A percentile compares a stretch with the other conserved stretches of the same genome.
Conservation (phyloP, 2,113 vertebrate species). For the Callaeas wilsoni region DNA sequence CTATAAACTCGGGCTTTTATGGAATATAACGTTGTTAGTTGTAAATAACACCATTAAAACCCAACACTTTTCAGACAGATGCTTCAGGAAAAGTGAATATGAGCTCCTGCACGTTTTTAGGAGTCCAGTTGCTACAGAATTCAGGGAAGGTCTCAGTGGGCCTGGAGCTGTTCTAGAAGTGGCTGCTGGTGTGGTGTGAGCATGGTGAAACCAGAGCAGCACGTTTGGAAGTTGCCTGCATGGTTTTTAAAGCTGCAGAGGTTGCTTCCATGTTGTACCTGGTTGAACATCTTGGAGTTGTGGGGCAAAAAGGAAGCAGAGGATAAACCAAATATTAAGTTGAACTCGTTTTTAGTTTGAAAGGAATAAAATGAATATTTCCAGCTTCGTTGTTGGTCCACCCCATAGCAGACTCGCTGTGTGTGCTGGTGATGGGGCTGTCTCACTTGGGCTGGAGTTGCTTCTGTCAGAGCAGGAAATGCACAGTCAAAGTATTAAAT, state of each 20-base stretch:
- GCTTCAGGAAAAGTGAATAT: not conserved
- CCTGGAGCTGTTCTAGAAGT: not conserved
- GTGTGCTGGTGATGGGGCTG: not conserved
- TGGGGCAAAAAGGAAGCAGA: not conserved
- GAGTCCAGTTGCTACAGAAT: not conserved
- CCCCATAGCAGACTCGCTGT: accelerated
- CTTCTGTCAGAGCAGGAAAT: not conserved
- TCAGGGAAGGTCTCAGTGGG: not conserved
- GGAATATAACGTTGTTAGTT: not conserved
- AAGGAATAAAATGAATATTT: not conserved
- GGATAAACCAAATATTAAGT: not conserved
- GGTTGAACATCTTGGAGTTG: not conserved
- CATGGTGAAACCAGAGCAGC: not conserved
- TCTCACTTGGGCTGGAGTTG: not conserved
- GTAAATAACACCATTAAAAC: not conserved
- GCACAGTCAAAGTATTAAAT: not conserved
- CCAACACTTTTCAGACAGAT: not conserved
- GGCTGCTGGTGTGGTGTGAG: not conserved
- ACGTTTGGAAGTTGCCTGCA: not conserved
- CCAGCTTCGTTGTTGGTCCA: not conserved
- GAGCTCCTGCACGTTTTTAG: not conserved
- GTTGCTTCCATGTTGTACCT: not conserved
- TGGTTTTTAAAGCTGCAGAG: not conserved
- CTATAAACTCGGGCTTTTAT: not conserved
- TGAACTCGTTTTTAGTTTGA: not conserved